A percentile compares a stretch with the other conserved stretches of the same genome.
Evolutionary conservation across 2,888 invertebrate genomes (phyloP).

Genomic region (Sisyra nigra): DNA sequence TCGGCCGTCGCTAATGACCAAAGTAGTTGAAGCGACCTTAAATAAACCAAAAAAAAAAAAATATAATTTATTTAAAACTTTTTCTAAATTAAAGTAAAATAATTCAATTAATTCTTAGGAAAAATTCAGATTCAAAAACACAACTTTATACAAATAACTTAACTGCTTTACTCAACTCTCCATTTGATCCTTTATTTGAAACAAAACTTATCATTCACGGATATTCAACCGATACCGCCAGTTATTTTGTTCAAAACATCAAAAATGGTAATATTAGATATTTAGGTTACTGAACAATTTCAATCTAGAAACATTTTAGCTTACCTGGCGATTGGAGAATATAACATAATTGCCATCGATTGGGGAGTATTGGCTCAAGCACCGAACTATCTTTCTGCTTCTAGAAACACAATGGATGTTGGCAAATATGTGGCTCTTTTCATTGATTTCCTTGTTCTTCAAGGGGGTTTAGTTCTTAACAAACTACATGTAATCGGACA

Average conservation of each 20-base stretch:
- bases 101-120: slow-evolving; percentile 1
- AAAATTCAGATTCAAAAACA: slow-evolving; percentile 14
- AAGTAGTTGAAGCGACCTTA: too few relatives aligned
- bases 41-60: too few relatives aligned
- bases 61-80: too few relatives aligned
- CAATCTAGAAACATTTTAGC: too few relatives aligned
- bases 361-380: slow-evolving; percentile 18
- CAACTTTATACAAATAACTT: slow-evolving; percentile 13
- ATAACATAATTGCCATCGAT: slow-evolving; percentile 26
- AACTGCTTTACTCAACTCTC: slow-evolving; percentile 13
- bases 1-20: too few relatives aligned
- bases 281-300: too few relatives aligned
- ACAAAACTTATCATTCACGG: slow-evolving; percentile 22
- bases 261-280: slow-evolving; percentile 7
- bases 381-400: slow-evolving; percentile 1
- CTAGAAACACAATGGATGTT: slow-evolving; percentile 14
- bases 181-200: slow-evolving; percentile 13
- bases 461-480: slow-evolving; percentile 14
- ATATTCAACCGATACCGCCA: slow-evolving; percentile 18
- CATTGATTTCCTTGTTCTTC: slow-evolving; percentile 18
- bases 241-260: slow-evolving; percentile 4
- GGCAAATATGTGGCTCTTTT: slow-evolving; percentile 21
- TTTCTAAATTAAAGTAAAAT: too few relatives aligned
- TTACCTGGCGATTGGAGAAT: slow-evolving; percentile 19
- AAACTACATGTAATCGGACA: slow-evolving; percentile 24